Evolutionary conservation across 1,140 invertebrate genomes (phyloP).

Genomic region (Saccostrea glomerata): DNA sequence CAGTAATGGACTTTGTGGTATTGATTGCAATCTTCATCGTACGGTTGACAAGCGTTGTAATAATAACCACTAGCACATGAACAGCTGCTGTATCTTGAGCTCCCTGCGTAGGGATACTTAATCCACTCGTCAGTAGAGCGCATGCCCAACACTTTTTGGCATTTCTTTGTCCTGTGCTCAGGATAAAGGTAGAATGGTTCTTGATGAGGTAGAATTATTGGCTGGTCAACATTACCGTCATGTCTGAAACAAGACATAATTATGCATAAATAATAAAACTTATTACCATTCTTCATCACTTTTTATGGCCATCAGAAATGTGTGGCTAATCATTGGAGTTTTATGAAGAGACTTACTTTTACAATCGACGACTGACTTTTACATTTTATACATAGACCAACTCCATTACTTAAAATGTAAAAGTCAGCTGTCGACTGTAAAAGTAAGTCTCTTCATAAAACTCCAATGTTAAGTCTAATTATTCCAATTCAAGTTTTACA

Average conservation of each 20-base stretch:
- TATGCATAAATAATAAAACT: not conserved
- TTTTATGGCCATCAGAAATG: too few species aligned
- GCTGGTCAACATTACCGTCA: not conserved
- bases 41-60: not conserved
- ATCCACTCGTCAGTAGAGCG: conserved; percentile 3
- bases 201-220: conserved; percentile 3
- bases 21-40: not conserved
- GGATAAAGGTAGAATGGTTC: conserved; percentile 22
- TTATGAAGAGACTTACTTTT: too few species aligned
- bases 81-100: not conserved
- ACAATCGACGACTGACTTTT: too few species aligned
- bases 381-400: too few species aligned
- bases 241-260: not conserved
- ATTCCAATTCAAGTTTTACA: too few species aligned
- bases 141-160: conserved; percentile 16
- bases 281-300: not conserved
- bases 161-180: not conserved
- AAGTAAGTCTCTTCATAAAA: too few species aligned
- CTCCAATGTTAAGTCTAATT: too few species aligned
- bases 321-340: too few species aligned
- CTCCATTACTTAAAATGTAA: too few species aligned
- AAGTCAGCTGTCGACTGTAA: too few species aligned
- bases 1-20: not conserved
- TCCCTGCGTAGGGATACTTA: not conserved
- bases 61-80: not conserved